phyloP scores from a whole-genome alignment of 2,113 vertebrate genomes.

The Hoplias malabaricus region DNA sequence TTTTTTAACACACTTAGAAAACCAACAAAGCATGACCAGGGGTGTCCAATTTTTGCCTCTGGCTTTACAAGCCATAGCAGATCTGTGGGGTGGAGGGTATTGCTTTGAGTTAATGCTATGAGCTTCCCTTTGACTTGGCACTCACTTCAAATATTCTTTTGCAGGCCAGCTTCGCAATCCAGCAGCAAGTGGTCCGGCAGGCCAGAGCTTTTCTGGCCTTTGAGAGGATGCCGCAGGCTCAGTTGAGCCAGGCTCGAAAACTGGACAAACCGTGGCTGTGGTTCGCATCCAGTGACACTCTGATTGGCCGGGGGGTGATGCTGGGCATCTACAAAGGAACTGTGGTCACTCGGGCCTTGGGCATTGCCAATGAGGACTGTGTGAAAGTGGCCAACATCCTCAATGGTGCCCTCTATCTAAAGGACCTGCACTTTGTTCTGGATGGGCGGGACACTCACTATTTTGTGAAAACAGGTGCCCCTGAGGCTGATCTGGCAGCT shows the following conservation, averaged over 20 bases:
- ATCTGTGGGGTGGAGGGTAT: neutral
- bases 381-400: conserved; percentile 96
- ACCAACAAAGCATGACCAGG: too few species aligned
- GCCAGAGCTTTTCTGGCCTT: conserved; percentile 90
- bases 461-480: conserved; percentile 92
- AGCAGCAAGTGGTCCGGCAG: conserved; percentile 93
- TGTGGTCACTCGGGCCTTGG: conserved; percentile 91
- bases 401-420: conserved; percentile 94
- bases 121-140: neutral
- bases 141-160: conserved; percentile 61
- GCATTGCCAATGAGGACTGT: conserved; percentile 96
- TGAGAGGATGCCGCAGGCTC: conserved; percentile 90
- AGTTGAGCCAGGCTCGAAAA: conserved; percentile 77
- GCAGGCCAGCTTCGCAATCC: conserved; percentile 94
- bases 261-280: conserved; percentile 91
- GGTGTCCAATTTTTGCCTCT: too few species aligned
- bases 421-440: conserved; percentile 93
- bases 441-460: conserved; percentile 95
- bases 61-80: too few species aligned
- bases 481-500: conserved; percentile 89
- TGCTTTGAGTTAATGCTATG: neutral
- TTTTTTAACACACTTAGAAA: too few species aligned
- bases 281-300: conserved; percentile 92
- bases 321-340: conserved; percentile 92
- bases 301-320: conserved; percentile 95